phyloP scores from a whole-genome alignment of 2,888 invertebrate genomes.

The Taenaris catops region DNA sequence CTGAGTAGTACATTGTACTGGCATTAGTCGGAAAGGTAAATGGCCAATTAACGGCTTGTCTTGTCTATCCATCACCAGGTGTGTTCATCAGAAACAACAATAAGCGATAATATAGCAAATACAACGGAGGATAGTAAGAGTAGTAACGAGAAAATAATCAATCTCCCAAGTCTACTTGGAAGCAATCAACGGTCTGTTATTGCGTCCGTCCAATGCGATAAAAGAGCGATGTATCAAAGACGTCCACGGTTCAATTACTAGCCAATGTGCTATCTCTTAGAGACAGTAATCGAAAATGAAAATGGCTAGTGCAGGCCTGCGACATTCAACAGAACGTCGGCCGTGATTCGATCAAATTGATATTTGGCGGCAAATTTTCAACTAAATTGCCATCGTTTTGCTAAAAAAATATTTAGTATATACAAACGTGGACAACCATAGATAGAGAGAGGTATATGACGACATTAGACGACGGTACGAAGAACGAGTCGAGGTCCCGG shows the following conservation, averaged over 20 bases:
- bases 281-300: slow-evolving; percentile 65
- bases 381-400: no score
- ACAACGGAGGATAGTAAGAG: slow-evolving; percentile 6
- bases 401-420: no score
- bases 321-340: slow-evolving; percentile 29
- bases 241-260: slow-evolving; percentile 73
- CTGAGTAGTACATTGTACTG: no score
- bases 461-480: no score
- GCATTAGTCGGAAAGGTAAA: no score
- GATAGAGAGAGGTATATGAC: no score
- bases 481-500: no score
- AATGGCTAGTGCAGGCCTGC: slow-evolving; percentile 49
- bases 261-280: slow-evolving; percentile 66
- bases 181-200: slow-evolving; percentile 78
- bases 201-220: slow-evolving; percentile 76
- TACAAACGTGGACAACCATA: no score
- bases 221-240: slow-evolving; percentile 78
- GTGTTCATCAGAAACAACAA: slow-evolving; percentile 1
- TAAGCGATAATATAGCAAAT: slow-evolving; percentile 13
- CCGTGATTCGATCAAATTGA: no score
- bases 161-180: slow-evolving; percentile 73
- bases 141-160: slow-evolving; percentile 75
- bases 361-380: no score
- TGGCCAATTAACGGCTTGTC: no score
- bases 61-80: no score